Conservation (phyloP, 2,797 vertebrate genomes). For the Carduelis carduelis region DNA sequence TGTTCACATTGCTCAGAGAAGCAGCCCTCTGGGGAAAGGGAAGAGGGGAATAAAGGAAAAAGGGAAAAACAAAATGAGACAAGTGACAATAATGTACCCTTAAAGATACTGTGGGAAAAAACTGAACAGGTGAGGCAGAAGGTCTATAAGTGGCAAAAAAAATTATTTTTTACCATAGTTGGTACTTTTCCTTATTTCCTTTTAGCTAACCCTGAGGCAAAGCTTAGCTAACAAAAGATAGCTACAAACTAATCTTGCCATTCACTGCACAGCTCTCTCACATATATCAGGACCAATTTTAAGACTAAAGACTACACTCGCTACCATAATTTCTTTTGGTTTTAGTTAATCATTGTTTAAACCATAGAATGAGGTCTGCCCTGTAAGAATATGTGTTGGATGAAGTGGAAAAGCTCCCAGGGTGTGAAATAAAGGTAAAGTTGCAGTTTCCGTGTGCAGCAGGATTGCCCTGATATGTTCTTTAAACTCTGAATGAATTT, state of each 20-base stretch:
- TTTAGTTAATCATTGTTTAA: neutral
- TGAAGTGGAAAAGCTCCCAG: neutral
- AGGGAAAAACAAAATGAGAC: neutral
- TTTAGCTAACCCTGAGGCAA: neutral
- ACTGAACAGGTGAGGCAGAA: neutral
- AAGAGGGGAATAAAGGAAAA: neutral
- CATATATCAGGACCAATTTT: neutral
- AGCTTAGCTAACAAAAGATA: neutral
- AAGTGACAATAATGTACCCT: accelerated
- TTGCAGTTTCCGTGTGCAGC: neutral
- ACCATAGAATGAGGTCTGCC: neutral
- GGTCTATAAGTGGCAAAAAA: neutral
- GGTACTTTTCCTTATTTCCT: neutral
- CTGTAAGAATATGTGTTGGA: neutral
- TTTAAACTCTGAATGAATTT: neutral
- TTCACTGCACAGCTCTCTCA: neutral
- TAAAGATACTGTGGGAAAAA: neutral
- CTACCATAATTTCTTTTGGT: neutral
- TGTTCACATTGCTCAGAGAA: neutral
- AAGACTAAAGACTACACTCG: neutral
- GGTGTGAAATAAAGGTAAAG: neutral
- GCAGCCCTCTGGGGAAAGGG: neutral
- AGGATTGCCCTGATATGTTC: neutral
- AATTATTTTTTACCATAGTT: neutral
- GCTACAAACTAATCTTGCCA: neutral